Percentiles rank a stretch among this genome's conserved stretches.
phyloP scores from a whole-genome alignment of 2,113 vertebrate genomes.

The Cichladusa arquata region DNA sequence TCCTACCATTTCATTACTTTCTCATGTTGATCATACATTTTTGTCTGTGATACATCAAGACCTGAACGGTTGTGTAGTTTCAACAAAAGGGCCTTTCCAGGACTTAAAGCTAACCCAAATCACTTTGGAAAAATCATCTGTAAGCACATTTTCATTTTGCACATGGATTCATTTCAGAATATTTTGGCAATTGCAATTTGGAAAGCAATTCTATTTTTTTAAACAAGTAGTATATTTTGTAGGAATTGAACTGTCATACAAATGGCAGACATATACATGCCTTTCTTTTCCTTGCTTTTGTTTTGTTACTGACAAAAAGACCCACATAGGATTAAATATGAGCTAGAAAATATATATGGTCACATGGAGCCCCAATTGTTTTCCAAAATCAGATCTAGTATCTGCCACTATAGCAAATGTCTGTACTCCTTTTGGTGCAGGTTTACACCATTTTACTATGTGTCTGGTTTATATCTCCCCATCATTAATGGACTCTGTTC shows the following conservation, averaged over 20 bases:
- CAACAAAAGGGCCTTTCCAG: background rate
- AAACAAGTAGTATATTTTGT: background rate
- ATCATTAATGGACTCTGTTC: background rate
- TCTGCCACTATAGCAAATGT: background rate
- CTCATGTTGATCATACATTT: background rate
- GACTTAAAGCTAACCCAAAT: background rate
- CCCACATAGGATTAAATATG: background rate
- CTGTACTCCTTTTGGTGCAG: background rate
- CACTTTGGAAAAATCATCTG: background rate
- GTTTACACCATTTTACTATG: background rate
- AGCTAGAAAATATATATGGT: background rate
- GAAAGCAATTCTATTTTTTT: background rate
- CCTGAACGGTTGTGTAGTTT: background rate
- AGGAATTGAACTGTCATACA: background rate
- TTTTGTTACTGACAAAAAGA: background rate
- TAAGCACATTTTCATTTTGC: background rate
- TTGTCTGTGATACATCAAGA: background rate
- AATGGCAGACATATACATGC: background rate
- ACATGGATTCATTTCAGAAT: background rate
- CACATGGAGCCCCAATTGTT: background rate
- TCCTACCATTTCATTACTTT: background rate
- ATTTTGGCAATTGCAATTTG: background rate
- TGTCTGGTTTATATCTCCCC: background rate
- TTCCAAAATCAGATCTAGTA: background rate
- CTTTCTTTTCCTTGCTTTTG: background rate